Percentiles rank a stretch among this genome's conserved stretches.
Evolutionary conservation across 2,113 vertebrate genomes (phyloP).

Genomic region (Malurus alboscapulatus): DNA sequence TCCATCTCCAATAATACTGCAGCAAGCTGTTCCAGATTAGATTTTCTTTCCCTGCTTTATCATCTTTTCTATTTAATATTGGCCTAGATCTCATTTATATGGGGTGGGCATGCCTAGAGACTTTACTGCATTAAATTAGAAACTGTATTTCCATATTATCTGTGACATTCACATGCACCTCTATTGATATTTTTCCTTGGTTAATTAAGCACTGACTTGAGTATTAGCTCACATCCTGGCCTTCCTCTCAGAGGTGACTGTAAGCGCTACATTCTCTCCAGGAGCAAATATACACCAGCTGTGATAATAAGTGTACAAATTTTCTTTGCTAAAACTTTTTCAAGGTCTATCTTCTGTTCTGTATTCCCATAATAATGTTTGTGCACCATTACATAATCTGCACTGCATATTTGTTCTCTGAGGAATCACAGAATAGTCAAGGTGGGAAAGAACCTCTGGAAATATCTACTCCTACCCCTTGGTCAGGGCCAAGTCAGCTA

Average conservation of each 20-base stretch:
- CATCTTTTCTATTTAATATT: slow-evolving; percentile 45
- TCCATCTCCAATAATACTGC: background rate
- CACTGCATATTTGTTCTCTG: background rate
- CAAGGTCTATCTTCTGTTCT: background rate
- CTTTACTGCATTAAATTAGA: slow-evolving; percentile 59
- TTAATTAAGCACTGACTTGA: slow-evolving; percentile 65
- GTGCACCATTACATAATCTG: background rate
- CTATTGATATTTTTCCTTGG: slow-evolving; percentile 65
- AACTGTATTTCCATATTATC: slow-evolving; percentile 63
- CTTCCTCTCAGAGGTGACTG: slow-evolving; percentile 44
- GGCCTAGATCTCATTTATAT: slow-evolving; percentile 60
- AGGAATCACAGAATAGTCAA: background rate
- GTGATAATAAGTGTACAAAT: background rate
- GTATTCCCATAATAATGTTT: background rate
- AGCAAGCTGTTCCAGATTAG: background rate
- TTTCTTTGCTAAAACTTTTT: background rate
- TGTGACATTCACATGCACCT: slow-evolving; percentile 62
- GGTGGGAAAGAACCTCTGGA: background rate
- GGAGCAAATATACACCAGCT: background rate
- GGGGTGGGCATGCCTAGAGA: slow-evolving; percentile 39
- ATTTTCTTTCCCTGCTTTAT: slow-evolving; percentile 6
- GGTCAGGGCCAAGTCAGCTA: background rate
- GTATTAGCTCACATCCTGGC: slow-evolving; percentile 51
- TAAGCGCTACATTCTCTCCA: background rate
- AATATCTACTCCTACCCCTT: background rate